Evolutionary conservation across 2,113 vertebrate species (phyloP), one percentile per base, ranked within the genome.

Genomic region (Corydoras maculifer): DNA sequence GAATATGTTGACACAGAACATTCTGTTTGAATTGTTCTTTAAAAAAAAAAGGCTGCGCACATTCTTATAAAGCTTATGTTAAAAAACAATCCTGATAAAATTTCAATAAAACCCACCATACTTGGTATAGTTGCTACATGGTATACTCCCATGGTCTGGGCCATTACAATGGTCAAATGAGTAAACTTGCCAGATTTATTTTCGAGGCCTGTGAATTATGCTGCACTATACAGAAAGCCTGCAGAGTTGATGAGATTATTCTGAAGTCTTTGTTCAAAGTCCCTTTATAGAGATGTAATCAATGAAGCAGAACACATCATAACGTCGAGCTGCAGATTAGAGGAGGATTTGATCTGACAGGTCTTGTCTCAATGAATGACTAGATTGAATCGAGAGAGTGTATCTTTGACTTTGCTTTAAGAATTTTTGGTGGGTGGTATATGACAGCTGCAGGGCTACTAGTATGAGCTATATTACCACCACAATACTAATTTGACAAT

Each of bases 301-400:
- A 79, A 74, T 74, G 74, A 53, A 71, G 78, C 74, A 10, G 74
- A 75, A 78, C 25, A 68, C 68, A 54, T 60, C 67, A 53, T 18
- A 72, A 15, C 9, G 67, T 62, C 7, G 69, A 66, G 63, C 58
- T 18, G 55, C 57, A 15, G 69, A 70, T 53, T 35, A 14, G 57
- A 35, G 49, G 62, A 74, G 78, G 68, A 66, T 74, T 77, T 48
- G 48, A 77, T 60, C 67, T 74, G 57, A 70, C 62, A 65, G 65
- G 68, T 51, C 25, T 53, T 63, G 55, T 57, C 69, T 68, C 58
- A 43, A 62, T 65, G 60, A 69, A 61, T 63, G 53, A 69, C 54
- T 35, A 64, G 59, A 62, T 73, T 58, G 59, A 35, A 64, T 55
- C 57, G 71, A 54, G 65, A 57, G 58, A 64, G 59, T 10, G 8